Conservation (phyloP, 2,113 vertebrate species). For the Kryptolebias marmoratus region DNA sequence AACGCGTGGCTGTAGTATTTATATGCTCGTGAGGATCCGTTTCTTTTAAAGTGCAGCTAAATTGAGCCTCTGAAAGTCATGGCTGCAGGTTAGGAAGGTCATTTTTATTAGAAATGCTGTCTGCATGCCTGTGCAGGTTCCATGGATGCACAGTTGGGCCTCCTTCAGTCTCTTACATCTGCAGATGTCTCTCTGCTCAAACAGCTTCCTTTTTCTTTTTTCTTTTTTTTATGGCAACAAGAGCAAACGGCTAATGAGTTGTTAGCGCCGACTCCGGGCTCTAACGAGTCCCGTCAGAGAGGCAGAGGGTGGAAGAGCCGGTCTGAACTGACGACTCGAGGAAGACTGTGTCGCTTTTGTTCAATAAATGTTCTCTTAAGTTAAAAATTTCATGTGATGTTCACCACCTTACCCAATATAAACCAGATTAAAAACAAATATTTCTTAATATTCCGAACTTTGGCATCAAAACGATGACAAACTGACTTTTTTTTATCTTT, state of each 20-base stretch:
- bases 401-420: too few relatives aligned
- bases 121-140: neutral
- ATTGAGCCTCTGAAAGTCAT: neutral
- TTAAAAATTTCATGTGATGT: too few relatives aligned
- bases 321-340: too few relatives aligned
- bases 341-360: too few relatives aligned
- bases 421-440: too few relatives aligned
- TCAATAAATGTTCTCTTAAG: too few relatives aligned
- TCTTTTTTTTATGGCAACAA: neutral
- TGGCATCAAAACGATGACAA: too few relatives aligned
- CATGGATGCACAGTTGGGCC: neutral
- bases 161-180: neutral
- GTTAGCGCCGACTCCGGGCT: neutral
- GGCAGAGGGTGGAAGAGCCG: too few relatives aligned
- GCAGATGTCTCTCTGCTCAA: neutral
- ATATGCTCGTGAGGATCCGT: constrained; percentile 58
- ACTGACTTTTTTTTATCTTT: too few relatives aligned
- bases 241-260: neutral
- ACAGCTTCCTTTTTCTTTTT: too few relatives aligned
- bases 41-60: neutral
- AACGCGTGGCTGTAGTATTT: constrained; percentile 41
- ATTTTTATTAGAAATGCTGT: neutral
- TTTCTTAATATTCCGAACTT: too few relatives aligned
- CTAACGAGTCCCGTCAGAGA: neutral
- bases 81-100: neutral